A percentile compares a stretch with the other conserved stretches of the same genome.
These are phyloP conservation scores for Volucella bombylans DNA, from an alignment of 2,888 invertebrate species.

Conservation along the genomic window DNA sequence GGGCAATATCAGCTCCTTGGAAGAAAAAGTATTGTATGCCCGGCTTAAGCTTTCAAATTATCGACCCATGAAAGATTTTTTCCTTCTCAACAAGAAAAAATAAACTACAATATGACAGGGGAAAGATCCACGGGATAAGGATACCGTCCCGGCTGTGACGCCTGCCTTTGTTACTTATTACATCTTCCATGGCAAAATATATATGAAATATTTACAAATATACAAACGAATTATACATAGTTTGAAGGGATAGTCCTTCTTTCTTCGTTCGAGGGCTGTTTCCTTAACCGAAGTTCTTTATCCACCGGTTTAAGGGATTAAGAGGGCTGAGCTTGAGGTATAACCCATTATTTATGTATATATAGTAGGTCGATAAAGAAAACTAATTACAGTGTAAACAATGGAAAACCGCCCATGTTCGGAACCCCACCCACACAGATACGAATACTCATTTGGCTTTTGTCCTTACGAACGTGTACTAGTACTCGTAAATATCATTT, in stretches of 20 bases:
- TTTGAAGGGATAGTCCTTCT: conserved; percentile 21
- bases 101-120: background rate
- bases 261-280: background rate
- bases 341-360: conserved; percentile 44
- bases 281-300: background rate
- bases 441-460: background rate
- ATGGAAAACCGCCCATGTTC: conserved; percentile 7
- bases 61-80: conserved; percentile 48
- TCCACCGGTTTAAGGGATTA: conserved; percentile 27
- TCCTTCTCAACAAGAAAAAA: conserved; percentile 20
- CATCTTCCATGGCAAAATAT: conserved; percentile 45
- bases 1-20: background rate
- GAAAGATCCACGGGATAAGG: background rate
- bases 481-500: conserved; percentile 26
- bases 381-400: conserved; percentile 58
- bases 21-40: conserved; percentile 5
- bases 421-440: background rate
- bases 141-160: background rate
- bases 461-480: conserved; percentile 1
- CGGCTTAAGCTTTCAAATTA: conserved; percentile 45
- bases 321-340: conserved; percentile 17
- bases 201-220: conserved; percentile 53
- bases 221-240: conserved; percentile 23
- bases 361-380: conserved; percentile 43
- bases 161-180: conserved; percentile 41